Percentiles rank a stretch among this genome's conserved stretches.
These are phyloP conservation scores for Carassius auratus DNA, from an alignment of 2,113 vertebrate species.

Conservation along the genomic window DNA sequence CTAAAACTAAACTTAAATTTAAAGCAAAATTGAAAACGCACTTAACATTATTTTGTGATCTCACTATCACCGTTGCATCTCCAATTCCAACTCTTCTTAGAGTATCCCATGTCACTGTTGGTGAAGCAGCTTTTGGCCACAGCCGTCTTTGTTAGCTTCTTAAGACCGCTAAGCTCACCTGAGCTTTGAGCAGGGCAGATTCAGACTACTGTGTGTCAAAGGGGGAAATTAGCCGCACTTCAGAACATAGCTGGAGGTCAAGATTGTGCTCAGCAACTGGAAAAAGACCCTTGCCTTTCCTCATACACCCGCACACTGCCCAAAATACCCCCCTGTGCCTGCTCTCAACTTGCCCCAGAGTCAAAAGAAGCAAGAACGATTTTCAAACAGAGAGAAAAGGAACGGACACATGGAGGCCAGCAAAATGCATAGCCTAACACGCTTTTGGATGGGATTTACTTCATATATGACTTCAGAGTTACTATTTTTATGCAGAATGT, in stretches of 20 bases:
- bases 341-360: neutral
- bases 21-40: too few relatives aligned
- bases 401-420: neutral
- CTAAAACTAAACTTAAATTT: too few relatives aligned
- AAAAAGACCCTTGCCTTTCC: constrained; percentile 19
- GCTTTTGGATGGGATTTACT: neutral
- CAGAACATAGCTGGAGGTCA: constrained; percentile 50
- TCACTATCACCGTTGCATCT: constrained; percentile 36
- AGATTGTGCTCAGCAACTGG: constrained; percentile 12
- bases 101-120: constrained; percentile 30
- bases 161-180: neutral
- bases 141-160: constrained; percentile 25
- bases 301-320: constrained; percentile 7
- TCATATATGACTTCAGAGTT: too few relatives aligned
- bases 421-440: neutral
- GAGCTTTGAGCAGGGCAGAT: constrained; percentile 30
- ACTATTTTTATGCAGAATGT: too few relatives aligned
- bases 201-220: constrained; percentile 30
- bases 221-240: constrained; percentile 46
- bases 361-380: constrained; percentile 16
- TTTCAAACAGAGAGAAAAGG: neutral
- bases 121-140: constrained; percentile 14
- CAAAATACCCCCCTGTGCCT: neutral
- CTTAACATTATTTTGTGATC: neutral
- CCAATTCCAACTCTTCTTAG: constrained; percentile 61